phyloP scores from a whole-genome alignment of 2,797 vertebrate species.

The Anguilla marmorata region DNA sequence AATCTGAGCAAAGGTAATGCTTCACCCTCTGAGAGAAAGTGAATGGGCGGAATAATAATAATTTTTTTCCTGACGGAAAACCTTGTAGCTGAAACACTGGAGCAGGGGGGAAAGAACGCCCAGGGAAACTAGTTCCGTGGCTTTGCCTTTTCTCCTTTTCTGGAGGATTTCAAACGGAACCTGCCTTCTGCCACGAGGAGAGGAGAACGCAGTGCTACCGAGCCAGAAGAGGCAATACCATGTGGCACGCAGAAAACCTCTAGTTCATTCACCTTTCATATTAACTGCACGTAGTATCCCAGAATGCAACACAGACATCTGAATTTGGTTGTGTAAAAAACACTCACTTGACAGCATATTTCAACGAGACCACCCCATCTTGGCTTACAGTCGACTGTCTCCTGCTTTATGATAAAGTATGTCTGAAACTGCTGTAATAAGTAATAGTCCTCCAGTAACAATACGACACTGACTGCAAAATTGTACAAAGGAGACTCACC shows the following conservation, averaged over 20 bases:
- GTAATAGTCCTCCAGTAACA: not conserved
- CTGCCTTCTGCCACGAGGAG: not conserved
- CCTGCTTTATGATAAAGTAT: not conserved
- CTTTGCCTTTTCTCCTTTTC: not conserved
- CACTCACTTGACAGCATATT: too few species aligned
- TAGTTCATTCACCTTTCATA: not conserved
- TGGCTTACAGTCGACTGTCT: not conserved
- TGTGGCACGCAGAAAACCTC: not conserved
- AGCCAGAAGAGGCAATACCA: not conserved
- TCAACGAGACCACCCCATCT: too few species aligned
- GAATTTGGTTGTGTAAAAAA: not conserved
- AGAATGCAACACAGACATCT: not conserved
- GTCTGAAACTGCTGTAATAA: not conserved
- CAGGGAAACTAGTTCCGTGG: not conserved
- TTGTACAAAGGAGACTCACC: not conserved
- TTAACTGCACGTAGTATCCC: not conserved
- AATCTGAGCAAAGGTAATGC: constrained; percentile 14
- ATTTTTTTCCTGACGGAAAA: not conserved
- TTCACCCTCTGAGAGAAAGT: not conserved
- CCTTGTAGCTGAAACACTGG: not conserved
- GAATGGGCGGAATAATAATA: not conserved
- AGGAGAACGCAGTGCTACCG: not conserved
- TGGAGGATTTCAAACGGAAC: not conserved
- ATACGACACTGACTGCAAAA: not conserved
- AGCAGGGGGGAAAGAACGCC: not conserved